These are phyloP conservation scores for Trachymyrmex cornetzi DNA, from an alignment of 1,140 invertebrate species.

Conservation along the genomic window DNA sequence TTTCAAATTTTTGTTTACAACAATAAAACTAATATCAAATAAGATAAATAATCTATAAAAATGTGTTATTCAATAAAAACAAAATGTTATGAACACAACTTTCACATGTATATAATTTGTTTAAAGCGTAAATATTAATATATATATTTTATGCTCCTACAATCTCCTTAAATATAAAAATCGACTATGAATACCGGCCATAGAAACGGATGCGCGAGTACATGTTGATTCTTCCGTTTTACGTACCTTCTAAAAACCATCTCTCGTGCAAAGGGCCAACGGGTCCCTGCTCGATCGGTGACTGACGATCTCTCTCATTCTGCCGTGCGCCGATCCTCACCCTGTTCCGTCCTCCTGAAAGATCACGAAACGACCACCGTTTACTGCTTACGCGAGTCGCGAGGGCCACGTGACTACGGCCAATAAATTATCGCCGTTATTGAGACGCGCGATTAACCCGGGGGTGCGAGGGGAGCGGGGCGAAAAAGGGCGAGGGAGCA, in stretches of 20 bases:
- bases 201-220: neutral
- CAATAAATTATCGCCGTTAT: conserved; percentile 20
- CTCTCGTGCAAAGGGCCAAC: conserved; percentile 80
- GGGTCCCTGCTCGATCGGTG: conserved; percentile 75
- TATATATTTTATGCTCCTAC: no score
- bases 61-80: no score
- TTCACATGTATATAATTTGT: no score
- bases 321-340: conserved; percentile 63
- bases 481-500: neutral
- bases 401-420: conserved; percentile 28
- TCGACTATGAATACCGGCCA: no score
- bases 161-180: no score
- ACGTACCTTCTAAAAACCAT: conserved; percentile 86
- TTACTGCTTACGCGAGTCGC: neutral
- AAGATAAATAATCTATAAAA: no score
- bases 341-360: conserved; percentile 69
- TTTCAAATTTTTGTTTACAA: no score
- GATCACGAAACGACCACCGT: conserved; percentile 2
- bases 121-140: no score
- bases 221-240: neutral
- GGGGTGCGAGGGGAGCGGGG: neutral
- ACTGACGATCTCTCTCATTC: conserved; percentile 76
- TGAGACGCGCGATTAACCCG: neutral
- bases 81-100: no score
- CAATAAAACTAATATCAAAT: no score